phyloP scores from a whole-genome alignment of 2,888 invertebrate genomes.

The Pseudococcus longispinus region DNA sequence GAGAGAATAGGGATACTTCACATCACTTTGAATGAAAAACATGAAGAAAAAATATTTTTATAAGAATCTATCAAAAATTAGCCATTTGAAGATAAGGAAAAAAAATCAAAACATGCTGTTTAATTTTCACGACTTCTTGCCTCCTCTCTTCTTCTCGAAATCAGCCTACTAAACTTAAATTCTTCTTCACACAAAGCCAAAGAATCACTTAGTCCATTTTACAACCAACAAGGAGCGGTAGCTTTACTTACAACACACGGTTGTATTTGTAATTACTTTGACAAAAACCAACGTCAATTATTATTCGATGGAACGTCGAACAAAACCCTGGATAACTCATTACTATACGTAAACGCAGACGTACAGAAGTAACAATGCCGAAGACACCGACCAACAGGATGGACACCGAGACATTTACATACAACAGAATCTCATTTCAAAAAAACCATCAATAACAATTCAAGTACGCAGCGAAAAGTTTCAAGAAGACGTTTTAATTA shows the following conservation, averaged over 20 bases:
- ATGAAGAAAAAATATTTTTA: too few species aligned
- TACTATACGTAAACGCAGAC: too few species aligned
- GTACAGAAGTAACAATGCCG: background rate
- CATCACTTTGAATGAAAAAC: too few species aligned
- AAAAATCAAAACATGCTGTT: too few species aligned
- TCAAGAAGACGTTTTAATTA: background rate
- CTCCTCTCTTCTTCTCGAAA: too few species aligned
- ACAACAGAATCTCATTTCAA: constrained; percentile 4
- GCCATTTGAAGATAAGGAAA: too few species aligned
- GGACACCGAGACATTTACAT: background rate
- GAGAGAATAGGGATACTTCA: too few species aligned
- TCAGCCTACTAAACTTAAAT: too few species aligned
- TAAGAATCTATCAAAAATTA: too few species aligned
- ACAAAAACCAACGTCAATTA: background rate
- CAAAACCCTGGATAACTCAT: background rate
- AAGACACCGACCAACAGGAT: background rate
- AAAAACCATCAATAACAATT: background rate
- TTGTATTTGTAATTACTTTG: constrained; percentile 4
- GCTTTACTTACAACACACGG: background rate
- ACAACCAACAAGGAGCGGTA: background rate
- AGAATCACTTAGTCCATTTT: too few species aligned
- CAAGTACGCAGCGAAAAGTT: background rate
- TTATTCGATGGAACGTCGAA: background rate
- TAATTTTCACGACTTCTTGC: too few species aligned
- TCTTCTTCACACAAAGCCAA: too few species aligned